Evolutionary conservation across 2,888 invertebrate species (phyloP), one percentile per base, ranked within the genome.

Genomic region (Ophion costatus): DNA sequence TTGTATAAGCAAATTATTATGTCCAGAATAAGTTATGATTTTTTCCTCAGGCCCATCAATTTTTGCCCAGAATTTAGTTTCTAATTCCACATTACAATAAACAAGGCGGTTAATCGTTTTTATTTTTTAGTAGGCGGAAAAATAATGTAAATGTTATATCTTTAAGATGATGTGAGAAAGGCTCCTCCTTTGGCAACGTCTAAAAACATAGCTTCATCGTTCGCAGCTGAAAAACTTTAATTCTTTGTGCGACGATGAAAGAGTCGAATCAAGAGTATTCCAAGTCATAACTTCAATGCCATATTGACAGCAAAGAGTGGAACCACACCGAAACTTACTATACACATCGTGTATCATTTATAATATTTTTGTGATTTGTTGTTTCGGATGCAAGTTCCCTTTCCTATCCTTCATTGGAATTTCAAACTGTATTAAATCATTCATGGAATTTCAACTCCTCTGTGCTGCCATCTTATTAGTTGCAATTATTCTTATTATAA

Each of bases 161-260:
- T 5, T 38, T 6, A 38, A 9, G 38, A 38, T 38, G 38, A 38
- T 38, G 38, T 38, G 7, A 38, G 9, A 9, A 38, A 38, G 9
- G 38, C 38, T 38, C 38, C 38, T 38, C 38, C 38, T 38, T 38
- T 38, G 38, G 38, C 38, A 38, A 38, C 38, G 38, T 38, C 9
- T 38, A 38, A 7, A 38, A 6, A 1, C 38, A 38, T 38, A 7
- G 38, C 38, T 38, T 6, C 38, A 38, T 7, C 7, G 87, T 83
- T 86, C 87, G 87, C 87, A 85, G 87, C 87, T 85, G 86, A 11
- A 85, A 87, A 87, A 24, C 29, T 29, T n/a, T n/a, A 74, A 63
- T 66, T 59, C 9, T 38, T 11, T 4, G 33, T 20, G 67, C 63
- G 14, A n/a, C 38, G 59, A 24, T 57, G 57, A 73, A 83, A 24